Percentiles rank a stretch among this genome's conserved stretches.
phyloP scores from a whole-genome alignment of 2,888 invertebrate genomes.

The Sylvicola fuscatus region DNA sequence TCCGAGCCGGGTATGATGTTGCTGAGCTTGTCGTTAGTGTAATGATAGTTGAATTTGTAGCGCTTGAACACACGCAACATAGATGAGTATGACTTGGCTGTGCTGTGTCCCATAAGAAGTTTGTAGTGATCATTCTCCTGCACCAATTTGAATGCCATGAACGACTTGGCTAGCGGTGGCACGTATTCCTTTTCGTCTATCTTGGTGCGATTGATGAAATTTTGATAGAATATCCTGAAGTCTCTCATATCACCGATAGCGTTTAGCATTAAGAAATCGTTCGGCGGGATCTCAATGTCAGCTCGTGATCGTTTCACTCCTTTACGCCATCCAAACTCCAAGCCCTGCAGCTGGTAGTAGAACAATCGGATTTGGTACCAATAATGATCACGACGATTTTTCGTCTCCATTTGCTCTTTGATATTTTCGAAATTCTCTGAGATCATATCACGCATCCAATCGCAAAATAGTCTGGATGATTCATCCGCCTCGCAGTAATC shows the following conservation, averaged over 20 bases:
- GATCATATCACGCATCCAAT: constrained; percentile 29
- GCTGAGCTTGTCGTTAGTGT: constrained; percentile 22
- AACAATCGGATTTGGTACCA: constrained; percentile 74
- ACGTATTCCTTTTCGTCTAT: constrained; percentile 30
- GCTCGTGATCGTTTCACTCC: constrained; percentile 42
- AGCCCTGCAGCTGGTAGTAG: constrained; percentile 56
- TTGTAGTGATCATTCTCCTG: constrained; percentile 10
- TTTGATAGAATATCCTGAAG: constrained; percentile 21
- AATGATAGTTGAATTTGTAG: constrained; percentile 59
- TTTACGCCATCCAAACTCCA: constrained; percentile 52
- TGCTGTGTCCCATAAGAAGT: constrained; percentile 57
- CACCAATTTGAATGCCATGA: constrained; percentile 16
- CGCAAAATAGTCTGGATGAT: constrained; percentile 20
- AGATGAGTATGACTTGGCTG: constrained; percentile 55
- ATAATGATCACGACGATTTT: constrained; percentile 34
- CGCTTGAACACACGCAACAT: constrained; percentile 73
- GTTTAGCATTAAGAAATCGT: constrained; percentile 54
- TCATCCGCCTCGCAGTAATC: constrained; percentile 23
- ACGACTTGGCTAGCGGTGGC: constrained; percentile 33
- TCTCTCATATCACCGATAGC: constrained; percentile 55
- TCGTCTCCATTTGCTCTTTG: constrained; percentile 39
- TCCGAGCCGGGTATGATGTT: constrained; percentile 39
- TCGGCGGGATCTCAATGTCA: constrained; percentile 35
- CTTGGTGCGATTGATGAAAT: constrained; percentile 17
- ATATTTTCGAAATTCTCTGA: constrained; percentile 42